Evolutionary conservation across 2,113 vertebrate species (phyloP), one percentile per base, ranked within the genome.

Genomic region (Microcebus jonahi): DNA sequence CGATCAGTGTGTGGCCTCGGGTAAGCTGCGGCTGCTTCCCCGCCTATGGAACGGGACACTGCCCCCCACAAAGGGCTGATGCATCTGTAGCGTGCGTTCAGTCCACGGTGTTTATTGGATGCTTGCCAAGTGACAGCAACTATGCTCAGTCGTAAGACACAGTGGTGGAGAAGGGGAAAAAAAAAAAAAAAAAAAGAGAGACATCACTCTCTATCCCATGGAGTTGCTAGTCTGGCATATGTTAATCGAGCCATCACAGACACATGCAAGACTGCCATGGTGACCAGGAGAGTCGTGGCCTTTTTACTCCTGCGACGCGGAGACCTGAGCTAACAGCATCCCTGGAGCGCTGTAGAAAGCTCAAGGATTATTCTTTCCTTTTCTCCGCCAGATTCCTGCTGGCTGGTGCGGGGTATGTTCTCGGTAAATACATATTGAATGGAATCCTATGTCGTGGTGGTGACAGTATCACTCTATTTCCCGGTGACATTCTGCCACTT

Each of bases 401-500:
- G 53, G 17, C 50, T 71, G 53, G 18, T 36, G 48, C 55, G 7
- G 61, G 86, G 83, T 18, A 10, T 2, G 6, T 18, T 48, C 25
- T 81, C 42, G 39, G 65, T 39, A 84, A 92, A 75, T 42, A 27
- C 1, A 5, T 25, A 83, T 5, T 23, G 81, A 73, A 82, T 71
- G 34, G 39, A 87, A 61, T 87, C 27, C 8, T 73, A 18, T 34
- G 57, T 53, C 59, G 48, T n/a, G 5, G 31, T 45, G n/a, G 31
- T 77, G 36, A 55, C 59, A 75, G 5, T 23, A 42, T 87, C 61
- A 20, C 7, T 42, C 21, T 17, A 23, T 80, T 73, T 94, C 61
- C 61, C 53, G 6, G 53, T 31, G 36, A 76, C 67, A 90, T 92
- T 86, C 93, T 91, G 45, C 50, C 84, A 77, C n/a, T 94, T 86